Evolutionary conservation across 2,797 vertebrate species (phyloP).

Genomic region (Borostomias antarcticus): DNA sequence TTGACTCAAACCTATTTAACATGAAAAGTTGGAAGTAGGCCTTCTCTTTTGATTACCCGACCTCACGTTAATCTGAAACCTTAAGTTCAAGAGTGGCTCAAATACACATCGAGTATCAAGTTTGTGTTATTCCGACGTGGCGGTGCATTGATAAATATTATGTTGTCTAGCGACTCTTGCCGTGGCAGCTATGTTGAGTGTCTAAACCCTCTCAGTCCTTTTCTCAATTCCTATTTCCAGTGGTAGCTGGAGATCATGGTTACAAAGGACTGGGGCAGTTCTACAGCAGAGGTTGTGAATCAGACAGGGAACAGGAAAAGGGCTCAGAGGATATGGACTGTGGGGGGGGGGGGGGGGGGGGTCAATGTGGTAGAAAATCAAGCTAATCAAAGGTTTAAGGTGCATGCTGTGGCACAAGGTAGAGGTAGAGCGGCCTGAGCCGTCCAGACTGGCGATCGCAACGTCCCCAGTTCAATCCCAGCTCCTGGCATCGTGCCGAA

Average conservation of each 20-base stretch:
- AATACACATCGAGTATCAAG: conserved; percentile 46
- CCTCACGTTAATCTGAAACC: conserved; percentile 9
- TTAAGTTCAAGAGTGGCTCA: conserved; percentile 23
- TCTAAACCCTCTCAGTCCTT: conserved; percentile 54
- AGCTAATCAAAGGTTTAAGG: no score
- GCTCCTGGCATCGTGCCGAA: no score
- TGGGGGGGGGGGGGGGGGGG: background rate
- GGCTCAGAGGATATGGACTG: conserved; percentile 35
- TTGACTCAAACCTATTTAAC: background rate
- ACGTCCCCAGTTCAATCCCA: no score
- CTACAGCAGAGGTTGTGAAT: conserved; percentile 47
- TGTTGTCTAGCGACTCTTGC: conserved; percentile 50
- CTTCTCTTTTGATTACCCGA: background rate
- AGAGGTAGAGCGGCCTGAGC: no score
- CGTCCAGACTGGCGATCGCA: no score
- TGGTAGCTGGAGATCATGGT: conserved; percentile 66
- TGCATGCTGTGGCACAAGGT: no score
- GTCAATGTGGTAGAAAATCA: no score
- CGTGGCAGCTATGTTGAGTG: conserved; percentile 68
- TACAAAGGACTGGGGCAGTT: conserved; percentile 48
- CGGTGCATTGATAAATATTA: conserved; percentile 60
- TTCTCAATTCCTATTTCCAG: conserved; percentile 59
- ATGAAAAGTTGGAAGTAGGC: no score
- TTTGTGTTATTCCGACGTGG: conserved; percentile 40
- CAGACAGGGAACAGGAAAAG: conserved; percentile 42